These are phyloP conservation scores for Meteorus sp. DNA, from an alignment of 1,140 invertebrate species.

Conservation along the genomic window DNA sequence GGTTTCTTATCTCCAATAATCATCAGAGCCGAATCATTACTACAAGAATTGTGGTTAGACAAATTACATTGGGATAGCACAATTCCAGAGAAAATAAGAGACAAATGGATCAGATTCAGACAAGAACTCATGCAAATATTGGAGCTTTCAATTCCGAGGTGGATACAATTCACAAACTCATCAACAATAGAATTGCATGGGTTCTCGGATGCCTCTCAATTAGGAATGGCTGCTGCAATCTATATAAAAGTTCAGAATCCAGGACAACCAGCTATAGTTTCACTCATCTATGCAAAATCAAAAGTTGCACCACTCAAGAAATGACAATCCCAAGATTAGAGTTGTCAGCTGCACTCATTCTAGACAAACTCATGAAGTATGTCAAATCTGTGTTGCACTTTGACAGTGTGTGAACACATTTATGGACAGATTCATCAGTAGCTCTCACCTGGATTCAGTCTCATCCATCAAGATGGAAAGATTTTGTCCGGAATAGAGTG, in stretches of 20 bases:
- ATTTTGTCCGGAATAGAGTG: conserved; percentile 17
- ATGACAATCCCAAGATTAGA: conserved; percentile 9
- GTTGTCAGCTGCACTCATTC: conserved; percentile 2
- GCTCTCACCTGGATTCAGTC: no score
- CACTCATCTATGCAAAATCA: no score
- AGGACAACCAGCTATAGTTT: no score
- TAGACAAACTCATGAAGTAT: neutral
- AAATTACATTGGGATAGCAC: conserved; percentile 38
- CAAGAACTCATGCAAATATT: no score
- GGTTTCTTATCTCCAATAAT: conserved; percentile 35
- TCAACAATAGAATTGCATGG: conserved; percentile 13
- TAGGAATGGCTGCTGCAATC: conserved; percentile 11
- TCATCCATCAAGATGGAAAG: conserved; percentile 13
- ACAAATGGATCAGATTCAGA: no score
- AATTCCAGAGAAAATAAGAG: no score
- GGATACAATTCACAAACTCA: no score
- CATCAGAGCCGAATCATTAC: neutral
- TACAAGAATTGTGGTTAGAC: conserved; percentile 31
- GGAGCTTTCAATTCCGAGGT: no score
- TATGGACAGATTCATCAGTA: no score
- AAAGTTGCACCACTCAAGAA: no score
- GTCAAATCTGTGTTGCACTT: no score
- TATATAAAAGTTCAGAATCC: conserved; percentile 2
- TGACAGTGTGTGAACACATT: no score
- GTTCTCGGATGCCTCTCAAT: conserved; percentile 15